Base-by-base conservation (phyloP, 2,888 invertebrate genomes). In the Sinohyriopsis cumingii region DNA sequence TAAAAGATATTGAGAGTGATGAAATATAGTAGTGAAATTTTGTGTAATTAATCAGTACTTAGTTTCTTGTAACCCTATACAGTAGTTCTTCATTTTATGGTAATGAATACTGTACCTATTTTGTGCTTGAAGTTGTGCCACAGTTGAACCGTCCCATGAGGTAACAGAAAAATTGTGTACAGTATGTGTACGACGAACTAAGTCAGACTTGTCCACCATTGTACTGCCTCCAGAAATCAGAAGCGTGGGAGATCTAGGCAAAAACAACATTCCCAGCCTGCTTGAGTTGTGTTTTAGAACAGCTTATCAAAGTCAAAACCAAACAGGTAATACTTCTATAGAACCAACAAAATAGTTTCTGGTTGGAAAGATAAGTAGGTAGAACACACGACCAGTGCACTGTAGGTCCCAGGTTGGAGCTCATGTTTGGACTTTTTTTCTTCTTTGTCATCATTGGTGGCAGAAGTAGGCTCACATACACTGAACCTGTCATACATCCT, bases 201-300 rank as follows among this genome's bases (percentile, higher is more conserved):
- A 61, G 33, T 71, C 67, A 24, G 54, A 59, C 12, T 56, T 60
- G 25, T 24, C 57, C 22, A 62, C 62, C 18, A 57, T 75, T 54
- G 56, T 72, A 28, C 28, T 77, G 28, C 77, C 72, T 24, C 61
- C 65, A 55, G 73, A 73, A 24, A 61, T 76, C 53, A 57, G 57
- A 25, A 24, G 54, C 1, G 57, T 68, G 4, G 71, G 71, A 19
- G 22, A 63, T 59, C 57, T 63, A 1, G 24, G 57, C 24, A 45
- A 45, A 45, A 45, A 62, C 9, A 61, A 64, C 55, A 54, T 69
- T 5, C 69, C 69, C 4, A 62, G 60, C 55, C 65, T 78, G 22
- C 56, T 72, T 25, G 78, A 78, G 54, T 63, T 78, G 64, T 28
- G 63, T 19, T 54, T 76, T 24, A 65, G 72, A 28, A 55, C 24